Conservation (phyloP, 2,888 invertebrate species). For the Thymelicus acteon region DNA sequence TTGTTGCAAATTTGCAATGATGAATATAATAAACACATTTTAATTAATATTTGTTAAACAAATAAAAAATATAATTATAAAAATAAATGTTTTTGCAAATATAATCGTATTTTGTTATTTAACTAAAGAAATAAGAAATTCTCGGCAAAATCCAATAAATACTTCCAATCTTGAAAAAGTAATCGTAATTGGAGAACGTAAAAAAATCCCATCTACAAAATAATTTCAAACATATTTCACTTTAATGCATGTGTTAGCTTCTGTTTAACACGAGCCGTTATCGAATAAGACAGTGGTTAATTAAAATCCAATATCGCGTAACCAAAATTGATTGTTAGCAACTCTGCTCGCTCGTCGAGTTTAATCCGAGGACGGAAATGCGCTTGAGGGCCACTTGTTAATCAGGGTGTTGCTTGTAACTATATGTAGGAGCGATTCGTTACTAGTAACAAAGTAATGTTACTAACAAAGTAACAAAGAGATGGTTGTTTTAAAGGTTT, state of each 20-base stretch:
- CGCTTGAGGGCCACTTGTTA: slow-evolving; percentile 48
- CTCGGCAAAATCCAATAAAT: too few species aligned
- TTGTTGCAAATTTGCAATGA: too few species aligned
- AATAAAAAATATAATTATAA: too few species aligned
- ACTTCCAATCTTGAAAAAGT: too few species aligned
- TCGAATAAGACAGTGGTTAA: slow-evolving; percentile 58
- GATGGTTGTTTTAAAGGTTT: not conserved
- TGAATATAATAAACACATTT: too few species aligned
- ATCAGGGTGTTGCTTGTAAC: slow-evolving; percentile 48
- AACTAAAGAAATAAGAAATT: too few species aligned
- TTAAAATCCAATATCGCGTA: slow-evolving; percentile 84
- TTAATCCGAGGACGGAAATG: slow-evolving; percentile 55
- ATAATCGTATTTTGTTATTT: too few species aligned
- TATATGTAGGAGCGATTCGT: slow-evolving; percentile 11
- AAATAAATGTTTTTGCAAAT: too few species aligned
- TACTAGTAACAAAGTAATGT: slow-evolving; percentile 11
- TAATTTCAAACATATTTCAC: not conserved
- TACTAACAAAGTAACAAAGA: slow-evolving; percentile 20
- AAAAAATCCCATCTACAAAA: not conserved
- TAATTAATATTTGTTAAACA: too few species aligned
- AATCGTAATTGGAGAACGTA: too few species aligned
- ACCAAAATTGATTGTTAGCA: slow-evolving; percentile 81
- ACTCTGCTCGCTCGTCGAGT: slow-evolving; percentile 57
- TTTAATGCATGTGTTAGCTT: not conserved
- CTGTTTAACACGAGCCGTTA: slow-evolving; percentile 21